Base-by-base conservation (phyloP, 2,888 invertebrate species). In the Stenichneumon culpator region DNA sequence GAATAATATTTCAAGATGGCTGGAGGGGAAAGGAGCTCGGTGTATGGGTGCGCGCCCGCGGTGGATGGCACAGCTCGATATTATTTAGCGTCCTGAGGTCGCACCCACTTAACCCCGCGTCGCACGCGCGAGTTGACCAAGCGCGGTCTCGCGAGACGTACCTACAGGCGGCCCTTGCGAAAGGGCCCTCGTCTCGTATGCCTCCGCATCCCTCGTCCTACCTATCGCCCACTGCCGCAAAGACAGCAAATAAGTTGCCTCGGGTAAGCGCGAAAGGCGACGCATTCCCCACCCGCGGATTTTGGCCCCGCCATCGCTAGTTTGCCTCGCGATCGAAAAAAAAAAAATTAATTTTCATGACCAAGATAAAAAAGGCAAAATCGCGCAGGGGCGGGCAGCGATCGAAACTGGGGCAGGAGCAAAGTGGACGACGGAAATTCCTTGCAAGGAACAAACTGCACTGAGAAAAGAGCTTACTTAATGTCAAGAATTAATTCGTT, bases 1-100 rank as follows among this genome's bases (percentile, higher is more conserved):
- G 82, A 86, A 86, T 84, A 86, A 86, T 87, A 84, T 86, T 86
- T 87, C 79, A 87, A 77, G 79, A 77, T 78, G 82, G 75, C 54
- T 19, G 28, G 28, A 32, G 47, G 84, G 86, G 86, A 79, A 39
- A 84, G 87, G 87, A 86, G 87, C 60, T 82, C 86, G 87, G 44
- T 47, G 44, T 87, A 83, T 79, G 67, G 87, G 87, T 88, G 89
- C 89, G 89, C 88, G 91, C 88, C 88, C 90, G 89, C 89, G 89
- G 89, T 89, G 89, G 91, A 92, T 91, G 90, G 91, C 90, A 90
- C 88, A 91, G 91, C 92, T 91, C 92, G 92, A 92, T 93, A 92
- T 92, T 93, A 93, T 93, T 93, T 92, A 93, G 92, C 92, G 90
- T 92, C 93, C 88, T 90, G 90, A 86, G 93, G 93, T 93, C 93